Base-by-base conservation (phyloP, 2,113 vertebrate genomes). In the Hydrochoerus hydrochaeris region DNA sequence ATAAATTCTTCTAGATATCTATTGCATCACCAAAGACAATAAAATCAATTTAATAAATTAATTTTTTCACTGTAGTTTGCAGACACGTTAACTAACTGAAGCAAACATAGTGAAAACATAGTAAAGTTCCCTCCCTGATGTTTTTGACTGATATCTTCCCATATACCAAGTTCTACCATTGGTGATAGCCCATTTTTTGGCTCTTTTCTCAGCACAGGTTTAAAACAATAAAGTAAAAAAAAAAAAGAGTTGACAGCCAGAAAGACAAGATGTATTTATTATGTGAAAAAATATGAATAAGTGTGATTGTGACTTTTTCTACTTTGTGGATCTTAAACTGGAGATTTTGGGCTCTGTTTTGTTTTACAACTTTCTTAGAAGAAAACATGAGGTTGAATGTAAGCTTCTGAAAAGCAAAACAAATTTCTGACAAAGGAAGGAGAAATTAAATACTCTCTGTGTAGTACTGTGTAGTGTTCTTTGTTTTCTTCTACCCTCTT, bases 1-100 rank as follows among this genome's bases (percentile, higher is more conserved):
- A 91, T 81, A 85, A 91, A 49, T 85, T 87, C 96, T 95, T 91
- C 91, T 44, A 90, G 69, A 73, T n/a, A 87, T 62, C 44, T n/a
- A 22, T 80, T 81, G 84, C 28, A 81, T 95, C 62, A 71, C 26
- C 26, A 89, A 17, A 6, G 91, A 44, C 26, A 94, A 92, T 62
- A 87, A 95, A 84, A 54, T 49, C 81, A 84, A 44, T 75, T 46
- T 75, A 44, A 46, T 75, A 11, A 67, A 46, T 44, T 13, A 28
- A 46, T 75, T 71, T 28, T 28, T 14, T n/a, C 86, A 5, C 46
- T 97, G 94, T 90, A 63, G 19, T 87, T 81, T 85, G 54, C 49
- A n/a, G 28, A 92, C 49, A 85, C 80, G 13, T 44, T 96, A 94
- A 32, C 35, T 95, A 94, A 71, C 49, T 82, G 6, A 65, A 77